Evolutionary conservation across 2,888 invertebrate genomes (phyloP).

Genomic region (Ornithoptera priamus): DNA sequence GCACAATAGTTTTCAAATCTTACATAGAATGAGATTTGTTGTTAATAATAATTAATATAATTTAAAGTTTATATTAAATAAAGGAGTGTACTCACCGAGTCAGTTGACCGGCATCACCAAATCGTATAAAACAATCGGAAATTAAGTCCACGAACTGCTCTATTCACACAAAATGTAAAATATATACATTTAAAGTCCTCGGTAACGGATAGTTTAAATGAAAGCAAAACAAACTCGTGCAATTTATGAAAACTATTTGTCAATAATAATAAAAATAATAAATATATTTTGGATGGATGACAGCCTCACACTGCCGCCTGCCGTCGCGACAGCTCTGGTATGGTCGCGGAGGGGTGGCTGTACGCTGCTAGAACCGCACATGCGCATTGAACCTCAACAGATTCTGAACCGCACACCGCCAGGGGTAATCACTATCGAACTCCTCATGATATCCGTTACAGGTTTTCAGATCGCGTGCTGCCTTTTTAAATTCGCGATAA

Average conservation of each 20-base stretch:
- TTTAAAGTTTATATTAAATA: neutral
- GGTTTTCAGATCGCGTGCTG: constrained; percentile 3
- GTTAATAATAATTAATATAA: neutral
- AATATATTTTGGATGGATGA: constrained; percentile 1
- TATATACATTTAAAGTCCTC: neutral
- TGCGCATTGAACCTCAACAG: constrained; percentile 30
- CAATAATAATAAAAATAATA: neutral
- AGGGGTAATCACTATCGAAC: constrained; percentile 25
- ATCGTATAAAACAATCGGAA: constrained; percentile 8
- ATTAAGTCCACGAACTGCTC: neutral
- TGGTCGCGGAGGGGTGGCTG: constrained; percentile 31
- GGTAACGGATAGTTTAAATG: neutral
- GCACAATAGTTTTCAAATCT: neutral
- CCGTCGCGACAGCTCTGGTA: constrained; percentile 26
- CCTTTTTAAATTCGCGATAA: constrained; percentile 12
- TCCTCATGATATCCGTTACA: constrained; percentile 13
- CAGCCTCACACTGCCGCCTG: constrained; percentile 4
- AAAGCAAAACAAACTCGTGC: neutral
- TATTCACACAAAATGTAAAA: neutral
- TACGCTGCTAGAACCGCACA: constrained; percentile 34
- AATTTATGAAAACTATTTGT: constrained; percentile 17
- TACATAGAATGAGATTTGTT: neutral
- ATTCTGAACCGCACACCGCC: constrained; percentile 29
- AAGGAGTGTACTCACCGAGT: constrained; percentile 33
- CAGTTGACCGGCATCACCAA: constrained; percentile 33